phyloP scores from a whole-genome alignment of 1,140 invertebrate species.

The Leptoteleia sp. region DNA sequence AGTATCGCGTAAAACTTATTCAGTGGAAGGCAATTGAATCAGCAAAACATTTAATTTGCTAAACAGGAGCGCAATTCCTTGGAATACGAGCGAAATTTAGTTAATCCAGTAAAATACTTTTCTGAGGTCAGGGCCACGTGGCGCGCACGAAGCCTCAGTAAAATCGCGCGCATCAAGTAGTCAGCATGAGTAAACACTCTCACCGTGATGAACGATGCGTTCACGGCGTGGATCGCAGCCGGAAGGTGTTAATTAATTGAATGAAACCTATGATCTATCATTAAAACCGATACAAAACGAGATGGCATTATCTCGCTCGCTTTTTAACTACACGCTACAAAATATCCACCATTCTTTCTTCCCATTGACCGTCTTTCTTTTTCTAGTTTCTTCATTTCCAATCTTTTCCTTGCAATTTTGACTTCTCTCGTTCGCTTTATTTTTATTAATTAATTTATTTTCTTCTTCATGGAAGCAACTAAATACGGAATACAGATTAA shows the following conservation, averaged over 20 bases:
- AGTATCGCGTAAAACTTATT: constrained; percentile 24
- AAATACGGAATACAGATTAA: no score
- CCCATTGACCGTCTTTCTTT: no score
- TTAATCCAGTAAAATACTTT: constrained; percentile 46
- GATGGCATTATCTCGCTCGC: constrained; percentile 32
- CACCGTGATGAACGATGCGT: constrained; percentile 53
- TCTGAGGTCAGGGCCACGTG: constrained; percentile 47
- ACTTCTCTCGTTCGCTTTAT: no score
- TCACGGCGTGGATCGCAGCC: constrained; percentile 51
- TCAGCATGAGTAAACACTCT: constrained; percentile 62
- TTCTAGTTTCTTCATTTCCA: constrained; percentile 31
- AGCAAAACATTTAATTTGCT: constrained; percentile 19
- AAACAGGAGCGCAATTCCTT: constrained; percentile 46
- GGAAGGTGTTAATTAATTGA: constrained; percentile 67
- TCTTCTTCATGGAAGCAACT: no score
- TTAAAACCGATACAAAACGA: constrained; percentile 50
- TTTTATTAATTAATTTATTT: no score
- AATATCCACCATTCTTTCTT: no score
- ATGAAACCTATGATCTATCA: constrained; percentile 60
- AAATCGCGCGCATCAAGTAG: constrained; percentile 49
- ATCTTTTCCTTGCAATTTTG: constrained; percentile 10
- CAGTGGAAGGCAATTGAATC: constrained; percentile 38
- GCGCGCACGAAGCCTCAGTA: constrained; percentile 26
- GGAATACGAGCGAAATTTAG: constrained; percentile 48
- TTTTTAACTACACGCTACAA: no score